Percentiles rank a stretch among this genome's conserved stretches.
Evolutionary conservation across 1,140 invertebrate genomes (phyloP).

Genomic region (Leptinotarsa texana): DNA sequence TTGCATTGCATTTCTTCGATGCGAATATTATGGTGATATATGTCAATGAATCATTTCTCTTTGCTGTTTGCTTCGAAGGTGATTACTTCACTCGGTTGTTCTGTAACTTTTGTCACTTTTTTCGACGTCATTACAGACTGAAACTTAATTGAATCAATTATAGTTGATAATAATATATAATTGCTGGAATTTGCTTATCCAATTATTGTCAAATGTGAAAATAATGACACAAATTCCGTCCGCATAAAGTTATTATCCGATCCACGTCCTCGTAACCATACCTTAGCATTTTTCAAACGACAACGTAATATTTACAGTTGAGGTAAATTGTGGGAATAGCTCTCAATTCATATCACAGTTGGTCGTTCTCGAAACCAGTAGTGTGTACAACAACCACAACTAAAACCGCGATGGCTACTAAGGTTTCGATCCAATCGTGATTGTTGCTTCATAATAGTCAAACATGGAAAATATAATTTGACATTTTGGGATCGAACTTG

Average conservation of each 20-base stretch:
- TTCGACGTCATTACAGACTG: no score
- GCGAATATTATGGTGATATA: no score
- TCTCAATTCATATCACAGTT: not conserved
- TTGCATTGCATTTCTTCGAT: no score
- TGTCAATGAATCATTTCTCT: no score
- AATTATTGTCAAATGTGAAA: conserved; percentile 1
- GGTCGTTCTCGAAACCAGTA: not conserved
- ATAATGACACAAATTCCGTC: not conserved
- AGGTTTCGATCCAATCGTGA: not conserved
- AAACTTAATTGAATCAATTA: not conserved
- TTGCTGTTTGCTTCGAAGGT: no score
- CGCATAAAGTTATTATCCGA: not conserved
- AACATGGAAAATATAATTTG: no score
- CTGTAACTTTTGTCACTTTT: no score
- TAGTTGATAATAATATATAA: not conserved
- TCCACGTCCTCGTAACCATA: not conserved
- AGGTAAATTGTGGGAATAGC: conserved; percentile 2
- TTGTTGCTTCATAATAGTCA: no score
- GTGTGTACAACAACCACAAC: not conserved
- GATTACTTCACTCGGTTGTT: no score
- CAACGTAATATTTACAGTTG: conserved; percentile 6
- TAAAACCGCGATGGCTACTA: not conserved
- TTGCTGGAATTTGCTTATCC: not conserved
- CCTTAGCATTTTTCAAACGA: not conserved
- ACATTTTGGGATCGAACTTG: no score